These are phyloP conservation scores for Aphodius granarius DNA, from an alignment of 2,888 invertebrate genomes.

Conservation along the genomic window DNA sequence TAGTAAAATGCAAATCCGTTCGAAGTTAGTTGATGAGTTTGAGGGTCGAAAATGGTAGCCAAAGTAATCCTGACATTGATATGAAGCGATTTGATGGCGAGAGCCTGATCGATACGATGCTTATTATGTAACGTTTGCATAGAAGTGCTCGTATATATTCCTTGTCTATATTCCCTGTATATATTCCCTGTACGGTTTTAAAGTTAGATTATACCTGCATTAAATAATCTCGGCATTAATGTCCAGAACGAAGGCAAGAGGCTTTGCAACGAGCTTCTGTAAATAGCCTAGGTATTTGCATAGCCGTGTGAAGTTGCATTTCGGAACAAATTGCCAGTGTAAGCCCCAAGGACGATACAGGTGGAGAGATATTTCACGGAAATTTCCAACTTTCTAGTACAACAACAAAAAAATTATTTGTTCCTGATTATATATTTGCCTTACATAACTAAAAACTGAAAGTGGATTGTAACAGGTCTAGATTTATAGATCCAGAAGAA, in stretches of 20 bases:
- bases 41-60: neutral
- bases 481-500: too few relatives aligned
- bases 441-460: too few relatives aligned
- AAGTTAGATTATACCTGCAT: slow-evolving; percentile 8
- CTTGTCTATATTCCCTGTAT: too few relatives aligned
- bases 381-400: too few relatives aligned
- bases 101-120: neutral
- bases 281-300: slow-evolving; percentile 5
- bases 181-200: slow-evolving; percentile 1
- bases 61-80: neutral
- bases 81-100: neutral
- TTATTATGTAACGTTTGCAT: neutral
- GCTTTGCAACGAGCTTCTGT: neutral
- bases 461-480: too few relatives aligned
- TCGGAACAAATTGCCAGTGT: slow-evolving; percentile 6
- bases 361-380: too few relatives aligned
- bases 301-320: neutral
- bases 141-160: neutral
- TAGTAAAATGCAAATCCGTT: neutral
- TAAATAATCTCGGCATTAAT: slow-evolving; percentile 5
- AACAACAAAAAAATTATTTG: too few relatives aligned
- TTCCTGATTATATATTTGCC: too few relatives aligned
- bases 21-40: neutral
- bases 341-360: too few relatives aligned
- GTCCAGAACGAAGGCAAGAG: neutral